Percentiles rank a stretch among this genome's conserved stretches.
Conservation (phyloP, 1,140 invertebrate genomes). For the Caenorhabditis tropicalis region DNA sequence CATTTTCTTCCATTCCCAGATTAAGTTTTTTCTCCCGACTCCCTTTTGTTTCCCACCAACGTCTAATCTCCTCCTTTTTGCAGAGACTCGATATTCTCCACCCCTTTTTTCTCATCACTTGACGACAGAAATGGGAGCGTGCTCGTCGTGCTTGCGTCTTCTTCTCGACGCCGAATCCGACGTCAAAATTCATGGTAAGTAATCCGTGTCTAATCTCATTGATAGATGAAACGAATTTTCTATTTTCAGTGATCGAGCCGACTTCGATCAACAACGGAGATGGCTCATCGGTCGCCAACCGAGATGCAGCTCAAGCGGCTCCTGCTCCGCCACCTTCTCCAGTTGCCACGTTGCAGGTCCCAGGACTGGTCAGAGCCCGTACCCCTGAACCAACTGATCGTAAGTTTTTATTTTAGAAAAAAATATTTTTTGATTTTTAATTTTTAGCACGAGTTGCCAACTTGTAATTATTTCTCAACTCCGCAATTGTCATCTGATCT, state of each 20-base stretch:
- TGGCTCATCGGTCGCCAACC: not conserved
- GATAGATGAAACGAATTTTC: not conserved
- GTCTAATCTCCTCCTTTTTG: slow-evolving; percentile 1
- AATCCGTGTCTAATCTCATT: not conserved
- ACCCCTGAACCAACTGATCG: slow-evolving; percentile 16
- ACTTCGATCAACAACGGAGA: slow-evolving; percentile 45
- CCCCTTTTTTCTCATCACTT: not conserved
- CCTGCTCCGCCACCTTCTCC: not conserved
- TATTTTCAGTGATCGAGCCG: slow-evolving; percentile 53
- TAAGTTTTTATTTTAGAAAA: not conserved
- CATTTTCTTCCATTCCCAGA: not conserved
- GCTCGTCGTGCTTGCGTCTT: slow-evolving; percentile 54
- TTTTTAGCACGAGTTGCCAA: slow-evolving; percentile 14
- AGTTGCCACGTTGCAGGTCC: not conserved
- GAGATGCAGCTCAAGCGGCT: not conserved
- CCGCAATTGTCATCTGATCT: not conserved
- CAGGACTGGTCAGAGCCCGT: not conserved
- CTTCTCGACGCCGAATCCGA: slow-evolving; percentile 53
- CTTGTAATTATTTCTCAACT: not conserved
- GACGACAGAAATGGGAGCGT: slow-evolving; percentile 47
- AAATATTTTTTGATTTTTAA: not conserved
- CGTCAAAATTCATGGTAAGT: slow-evolving; percentile 57
- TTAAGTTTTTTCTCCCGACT: not conserved
- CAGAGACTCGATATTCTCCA: not conserved
- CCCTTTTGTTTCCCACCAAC: not conserved